Percentiles rank a stretch among this genome's conserved stretches.
Evolutionary conservation across 2,113 vertebrate genomes (phyloP).

Genomic region (Phoxinus phoxinus): DNA sequence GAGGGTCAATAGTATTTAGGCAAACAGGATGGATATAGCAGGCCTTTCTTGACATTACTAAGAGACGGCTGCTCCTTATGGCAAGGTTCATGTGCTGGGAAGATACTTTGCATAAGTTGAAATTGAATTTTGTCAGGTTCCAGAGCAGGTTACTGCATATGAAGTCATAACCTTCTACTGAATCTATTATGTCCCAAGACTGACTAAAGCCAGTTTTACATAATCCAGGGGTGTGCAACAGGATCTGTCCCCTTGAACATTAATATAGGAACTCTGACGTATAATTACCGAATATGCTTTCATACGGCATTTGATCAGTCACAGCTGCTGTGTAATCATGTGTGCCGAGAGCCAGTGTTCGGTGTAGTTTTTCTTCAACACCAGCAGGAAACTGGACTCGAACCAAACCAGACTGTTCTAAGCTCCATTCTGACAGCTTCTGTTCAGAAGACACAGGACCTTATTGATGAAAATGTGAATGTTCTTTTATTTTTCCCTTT

Average conservation of each 20-base stretch:
- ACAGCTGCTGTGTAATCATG: constrained; percentile 48
- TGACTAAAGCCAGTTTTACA: constrained; percentile 44
- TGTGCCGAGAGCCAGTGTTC: constrained; percentile 34
- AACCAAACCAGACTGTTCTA: constrained; percentile 48
- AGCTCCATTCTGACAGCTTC: neutral
- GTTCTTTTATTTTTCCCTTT: constrained; percentile 26
- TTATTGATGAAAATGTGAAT: constrained; percentile 56
- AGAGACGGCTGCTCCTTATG: neutral
- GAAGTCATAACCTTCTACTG: constrained; percentile 15
- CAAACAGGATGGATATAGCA: constrained; percentile 15
- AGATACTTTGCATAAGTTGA: neutral
- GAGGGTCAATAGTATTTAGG: neutral
- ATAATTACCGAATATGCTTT: constrained; percentile 48
- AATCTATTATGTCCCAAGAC: constrained; percentile 28
- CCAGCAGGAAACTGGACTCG: constrained; percentile 51
- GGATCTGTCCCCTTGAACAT: constrained; percentile 41
- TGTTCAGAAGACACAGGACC: constrained; percentile 47
- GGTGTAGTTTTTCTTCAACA: constrained; percentile 38
- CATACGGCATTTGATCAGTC: constrained; percentile 52
- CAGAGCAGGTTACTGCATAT: constrained; percentile 33
- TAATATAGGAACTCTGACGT: constrained; percentile 30
- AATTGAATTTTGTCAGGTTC: neutral
- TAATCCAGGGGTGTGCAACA: constrained; percentile 20
- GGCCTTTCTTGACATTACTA: constrained; percentile 8
- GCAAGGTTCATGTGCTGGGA: neutral